Conservation (phyloP, 1,140 invertebrate genomes). For the Drosophila baimaii region DNA sequence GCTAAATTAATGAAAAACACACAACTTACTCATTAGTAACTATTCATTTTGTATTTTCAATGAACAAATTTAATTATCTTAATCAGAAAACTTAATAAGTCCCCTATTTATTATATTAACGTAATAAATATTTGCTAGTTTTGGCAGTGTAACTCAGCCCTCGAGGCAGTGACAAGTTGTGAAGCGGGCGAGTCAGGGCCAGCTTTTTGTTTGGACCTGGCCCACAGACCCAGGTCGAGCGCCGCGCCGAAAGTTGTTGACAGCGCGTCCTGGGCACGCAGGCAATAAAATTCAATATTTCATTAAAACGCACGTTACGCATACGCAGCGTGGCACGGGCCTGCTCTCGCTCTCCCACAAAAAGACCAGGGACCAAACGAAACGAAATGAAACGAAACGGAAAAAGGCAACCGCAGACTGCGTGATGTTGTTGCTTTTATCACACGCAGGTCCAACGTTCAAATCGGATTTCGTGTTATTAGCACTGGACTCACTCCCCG, state of each 20-base stretch:
- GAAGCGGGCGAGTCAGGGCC: constrained; percentile 49
- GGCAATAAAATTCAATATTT: constrained; percentile 84
- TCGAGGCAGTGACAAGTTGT: constrained; percentile 78
- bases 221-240: constrained; percentile 6
- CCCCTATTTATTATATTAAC: background rate
- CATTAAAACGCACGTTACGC: constrained; percentile 83
- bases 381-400: constrained; percentile 52
- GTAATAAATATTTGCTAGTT: background rate
- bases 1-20: background rate
- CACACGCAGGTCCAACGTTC: constrained; percentile 75
- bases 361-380: constrained; percentile 8
- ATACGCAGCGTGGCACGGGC: constrained; percentile 69
- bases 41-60: background rate
- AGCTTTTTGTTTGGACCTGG: constrained; percentile 21
- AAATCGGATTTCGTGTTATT: constrained; percentile 82
- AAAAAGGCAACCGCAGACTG: constrained; percentile 68
- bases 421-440: constrained; percentile 76
- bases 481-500: constrained; percentile 47
- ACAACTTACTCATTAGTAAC: background rate
- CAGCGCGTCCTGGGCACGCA: constrained; percentile 70
- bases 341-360: background rate
- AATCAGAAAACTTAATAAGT: constrained; percentile 18
- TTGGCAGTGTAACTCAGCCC: constrained; percentile 41
- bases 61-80: constrained; percentile 40
- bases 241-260: constrained; percentile 48